Conservation (phyloP, 2,797 vertebrate genomes). For the Eupleurogrammus muticus region DNA sequence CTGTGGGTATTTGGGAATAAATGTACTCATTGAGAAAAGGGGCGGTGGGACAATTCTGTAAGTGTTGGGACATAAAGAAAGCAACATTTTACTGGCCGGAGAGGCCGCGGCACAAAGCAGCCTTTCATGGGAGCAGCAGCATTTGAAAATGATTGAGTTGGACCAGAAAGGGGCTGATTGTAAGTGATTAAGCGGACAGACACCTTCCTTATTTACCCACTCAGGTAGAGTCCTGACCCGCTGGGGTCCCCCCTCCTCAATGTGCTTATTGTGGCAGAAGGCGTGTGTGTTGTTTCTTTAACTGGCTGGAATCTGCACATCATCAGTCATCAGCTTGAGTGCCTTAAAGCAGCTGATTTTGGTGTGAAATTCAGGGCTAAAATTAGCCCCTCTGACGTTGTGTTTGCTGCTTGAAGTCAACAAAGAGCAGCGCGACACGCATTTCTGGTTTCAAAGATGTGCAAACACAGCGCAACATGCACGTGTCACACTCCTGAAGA, state of each 20-base stretch:
- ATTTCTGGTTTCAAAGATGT: conserved; percentile 67
- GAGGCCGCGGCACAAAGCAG: conserved; percentile 75
- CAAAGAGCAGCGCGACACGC: conserved; percentile 46
- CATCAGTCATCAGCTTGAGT: neutral
- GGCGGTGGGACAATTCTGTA: conserved; percentile 78
- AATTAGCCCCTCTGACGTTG: conserved; percentile 19
- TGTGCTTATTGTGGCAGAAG: conserved; percentile 63
- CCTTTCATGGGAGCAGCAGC: conserved; percentile 75
- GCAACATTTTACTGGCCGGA: conserved; percentile 80
- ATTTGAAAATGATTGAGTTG: conserved; percentile 69
- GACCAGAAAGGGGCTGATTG: conserved; percentile 75
- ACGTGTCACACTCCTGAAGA: conserved; percentile 15
- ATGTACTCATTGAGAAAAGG: conserved; percentile 80
- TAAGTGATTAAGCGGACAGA: conserved; percentile 63
- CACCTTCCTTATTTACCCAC: conserved; percentile 67
- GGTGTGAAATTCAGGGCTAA: conserved; percentile 10
- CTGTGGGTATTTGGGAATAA: conserved; percentile 78
- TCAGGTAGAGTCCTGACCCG: conserved; percentile 60
- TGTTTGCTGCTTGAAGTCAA: conserved; percentile 44
- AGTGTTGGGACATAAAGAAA: conserved; percentile 85
- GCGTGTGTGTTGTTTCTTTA: too few relatives aligned
- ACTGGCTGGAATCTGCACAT: conserved; percentile 17
- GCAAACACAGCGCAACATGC: conserved; percentile 25
- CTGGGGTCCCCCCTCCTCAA: conserved; percentile 51
- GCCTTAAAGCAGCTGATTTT: conserved; percentile 24